Conservation (phyloP, 2,888 invertebrate genomes). For the Axea sp. region DNA sequence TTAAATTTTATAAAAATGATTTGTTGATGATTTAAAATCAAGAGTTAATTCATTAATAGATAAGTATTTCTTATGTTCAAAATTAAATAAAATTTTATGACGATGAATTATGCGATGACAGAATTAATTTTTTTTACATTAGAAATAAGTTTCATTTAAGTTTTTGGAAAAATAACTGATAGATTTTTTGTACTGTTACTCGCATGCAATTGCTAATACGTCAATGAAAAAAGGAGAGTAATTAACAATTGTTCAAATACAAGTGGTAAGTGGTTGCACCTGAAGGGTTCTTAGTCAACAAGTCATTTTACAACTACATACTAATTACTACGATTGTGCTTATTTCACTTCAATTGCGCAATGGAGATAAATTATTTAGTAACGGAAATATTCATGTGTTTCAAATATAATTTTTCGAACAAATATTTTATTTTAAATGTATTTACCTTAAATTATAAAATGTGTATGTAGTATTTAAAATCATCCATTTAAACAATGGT, state of each 20-base stretch:
- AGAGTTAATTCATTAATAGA: too few species aligned
- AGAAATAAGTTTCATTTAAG: neutral
- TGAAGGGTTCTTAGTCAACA: conserved; percentile 54
- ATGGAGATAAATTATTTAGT: conserved; percentile 20
- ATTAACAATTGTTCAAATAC: conserved; percentile 57
- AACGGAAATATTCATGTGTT: conserved; percentile 1
- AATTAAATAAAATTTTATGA: neutral
- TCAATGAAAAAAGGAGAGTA: conserved; percentile 39
- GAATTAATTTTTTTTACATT: neutral
- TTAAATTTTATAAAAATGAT: neutral
- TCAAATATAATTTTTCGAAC: too few species aligned
- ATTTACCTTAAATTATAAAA: too few species aligned
- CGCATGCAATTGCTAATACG: conserved; percentile 49
- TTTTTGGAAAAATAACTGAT: too few species aligned
- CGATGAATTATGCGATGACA: neutral
- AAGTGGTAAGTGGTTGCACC: conserved; percentile 56
- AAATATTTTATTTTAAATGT: too few species aligned
- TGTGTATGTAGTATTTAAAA: too few species aligned
- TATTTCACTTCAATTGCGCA: conserved; percentile 19
- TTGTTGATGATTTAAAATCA: neutral
- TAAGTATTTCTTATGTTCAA: too few species aligned
- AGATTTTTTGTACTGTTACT: conserved; percentile 1
- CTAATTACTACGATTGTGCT: conserved; percentile 39
- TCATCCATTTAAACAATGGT: too few species aligned
- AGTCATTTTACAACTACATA: conserved; percentile 31